Percentiles rank a stretch among this genome's conserved stretches.
Evolutionary conservation across 2,113 vertebrate genomes (phyloP).

Genomic region (Procapra przewalskii): DNA sequence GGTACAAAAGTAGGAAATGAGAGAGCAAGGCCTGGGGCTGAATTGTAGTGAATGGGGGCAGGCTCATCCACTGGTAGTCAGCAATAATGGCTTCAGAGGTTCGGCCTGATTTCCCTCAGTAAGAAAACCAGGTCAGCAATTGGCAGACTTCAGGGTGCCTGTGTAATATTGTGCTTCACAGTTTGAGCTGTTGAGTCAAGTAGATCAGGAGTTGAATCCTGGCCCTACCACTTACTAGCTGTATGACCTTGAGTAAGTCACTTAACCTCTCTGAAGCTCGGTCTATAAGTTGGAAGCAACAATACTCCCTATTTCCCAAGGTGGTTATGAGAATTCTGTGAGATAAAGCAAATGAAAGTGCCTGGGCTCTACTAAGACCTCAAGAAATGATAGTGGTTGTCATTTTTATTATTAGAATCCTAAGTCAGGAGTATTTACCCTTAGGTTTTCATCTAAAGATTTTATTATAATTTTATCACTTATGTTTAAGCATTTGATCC

Average conservation of each 20-base stretch:
- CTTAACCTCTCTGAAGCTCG: background rate
- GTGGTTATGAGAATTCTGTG: background rate
- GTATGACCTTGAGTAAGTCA: background rate
- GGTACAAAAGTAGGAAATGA: background rate
- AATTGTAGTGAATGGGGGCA: background rate
- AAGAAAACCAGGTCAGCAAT: background rate
- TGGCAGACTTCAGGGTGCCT: background rate
- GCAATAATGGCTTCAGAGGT: background rate
- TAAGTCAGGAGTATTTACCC: background rate
- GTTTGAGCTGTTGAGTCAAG: background rate
- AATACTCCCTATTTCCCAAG: background rate
- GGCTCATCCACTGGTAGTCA: background rate
- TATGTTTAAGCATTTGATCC: background rate
- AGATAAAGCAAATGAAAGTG: slow-evolving; percentile 9
- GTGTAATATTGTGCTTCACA: background rate
- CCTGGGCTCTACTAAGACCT: background rate
- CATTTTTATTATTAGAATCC: slow-evolving; percentile 32
- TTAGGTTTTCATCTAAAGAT: background rate
- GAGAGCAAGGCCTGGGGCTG: background rate
- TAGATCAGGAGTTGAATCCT: background rate
- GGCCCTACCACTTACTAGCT: background rate
- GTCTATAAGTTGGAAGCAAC: background rate
- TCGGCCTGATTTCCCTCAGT: background rate
- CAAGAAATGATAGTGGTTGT: slow-evolving; percentile 19
- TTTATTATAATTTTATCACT: background rate